Conservation (phyloP, 1,140 invertebrate genomes). For the Drosophila parabipectinata region DNA sequence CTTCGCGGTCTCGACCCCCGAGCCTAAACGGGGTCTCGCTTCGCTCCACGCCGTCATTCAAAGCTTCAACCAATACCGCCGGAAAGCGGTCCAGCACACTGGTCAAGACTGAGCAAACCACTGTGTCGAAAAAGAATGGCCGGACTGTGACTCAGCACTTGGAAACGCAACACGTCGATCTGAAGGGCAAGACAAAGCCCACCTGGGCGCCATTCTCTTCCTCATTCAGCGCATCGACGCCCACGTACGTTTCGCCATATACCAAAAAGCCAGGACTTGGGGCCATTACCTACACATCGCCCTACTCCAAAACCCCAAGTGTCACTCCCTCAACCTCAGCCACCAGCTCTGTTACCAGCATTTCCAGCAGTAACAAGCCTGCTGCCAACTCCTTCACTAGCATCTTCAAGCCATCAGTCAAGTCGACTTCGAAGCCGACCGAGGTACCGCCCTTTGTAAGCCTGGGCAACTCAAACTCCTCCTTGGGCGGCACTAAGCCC, state of each 20-base stretch:
- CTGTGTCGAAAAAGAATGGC: slow-evolving; percentile 68
- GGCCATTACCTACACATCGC: slow-evolving; percentile 37
- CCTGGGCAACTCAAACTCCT: slow-evolving; percentile 6
- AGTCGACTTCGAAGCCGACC: slow-evolving; percentile 2
- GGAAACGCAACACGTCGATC: slow-evolving; percentile 58
- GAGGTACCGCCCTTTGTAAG: slow-evolving; percentile 30
- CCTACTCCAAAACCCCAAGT: slow-evolving; percentile 26
- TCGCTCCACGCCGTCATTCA: slow-evolving; percentile 60
- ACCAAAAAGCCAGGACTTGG: slow-evolving; percentile 26
- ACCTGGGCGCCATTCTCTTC: slow-evolving; percentile 17
- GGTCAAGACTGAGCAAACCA: slow-evolving; percentile 61
- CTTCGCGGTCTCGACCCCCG: slow-evolving; percentile 30
- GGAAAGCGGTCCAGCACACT: slow-evolving; percentile 62
- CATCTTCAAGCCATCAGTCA: slow-evolving; percentile 3
- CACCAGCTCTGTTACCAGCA: background rate
- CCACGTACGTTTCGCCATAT: slow-evolving; percentile 47
- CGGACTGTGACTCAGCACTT: slow-evolving; percentile 62
- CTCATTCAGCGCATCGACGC: slow-evolving; percentile 1
- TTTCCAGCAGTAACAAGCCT: slow-evolving; percentile 10
- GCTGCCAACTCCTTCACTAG: slow-evolving; percentile 5
- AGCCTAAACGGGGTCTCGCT: slow-evolving; percentile 54
- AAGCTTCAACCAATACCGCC: slow-evolving; percentile 39
- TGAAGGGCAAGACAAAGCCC: slow-evolving; percentile 37
- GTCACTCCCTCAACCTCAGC: background rate
- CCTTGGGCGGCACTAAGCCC: slow-evolving; percentile 8